These are phyloP conservation scores for Uloborus diversus DNA, from an alignment of 1,140 invertebrate genomes.

Conservation along the genomic window DNA sequence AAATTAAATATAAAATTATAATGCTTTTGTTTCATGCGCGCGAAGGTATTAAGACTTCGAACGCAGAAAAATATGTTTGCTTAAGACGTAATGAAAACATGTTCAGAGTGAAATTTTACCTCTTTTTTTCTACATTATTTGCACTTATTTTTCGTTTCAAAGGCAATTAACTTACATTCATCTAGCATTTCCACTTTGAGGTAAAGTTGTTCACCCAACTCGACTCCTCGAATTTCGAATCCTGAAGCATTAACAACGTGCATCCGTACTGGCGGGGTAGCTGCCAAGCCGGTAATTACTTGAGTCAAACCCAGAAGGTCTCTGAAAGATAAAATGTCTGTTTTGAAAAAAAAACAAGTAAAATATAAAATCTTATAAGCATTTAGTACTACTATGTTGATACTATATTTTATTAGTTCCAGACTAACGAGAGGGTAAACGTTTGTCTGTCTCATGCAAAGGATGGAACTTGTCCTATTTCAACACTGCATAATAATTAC, in stretches of 20 bases:
- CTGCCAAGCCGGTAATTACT: conserved; percentile 63
- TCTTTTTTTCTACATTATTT: too few species aligned
- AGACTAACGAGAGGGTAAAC: too few species aligned
- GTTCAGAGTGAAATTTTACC: too few species aligned
- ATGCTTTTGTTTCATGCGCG: too few species aligned
- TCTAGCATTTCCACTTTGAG: conserved; percentile 63
- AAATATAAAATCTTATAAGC: background rate
- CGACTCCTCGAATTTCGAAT: conserved; percentile 61
- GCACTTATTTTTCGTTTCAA: too few species aligned
- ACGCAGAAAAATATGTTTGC: too few species aligned
- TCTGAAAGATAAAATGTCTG: conserved; percentile 12
- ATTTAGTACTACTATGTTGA: background rate
- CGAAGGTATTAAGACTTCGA: too few species aligned
- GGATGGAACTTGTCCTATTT: too few species aligned
- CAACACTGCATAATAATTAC: too few species aligned
- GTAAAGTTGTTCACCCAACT: conserved; percentile 62
- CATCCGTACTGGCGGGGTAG: conserved; percentile 61
- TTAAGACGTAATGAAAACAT: too few species aligned
- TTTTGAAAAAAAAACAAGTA: background rate
- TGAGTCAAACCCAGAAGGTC: conserved; percentile 56
- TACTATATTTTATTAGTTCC: background rate
- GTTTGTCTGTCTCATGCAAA: too few species aligned
- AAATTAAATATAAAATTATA: too few species aligned
- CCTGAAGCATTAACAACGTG: conserved; percentile 60
- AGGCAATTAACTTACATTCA: conserved; percentile 52